Evolutionary conservation across 2,888 invertebrate genomes (phyloP), one percentile per base, ranked within the genome.

Genomic region (Scaptomyza tumidula): DNA sequence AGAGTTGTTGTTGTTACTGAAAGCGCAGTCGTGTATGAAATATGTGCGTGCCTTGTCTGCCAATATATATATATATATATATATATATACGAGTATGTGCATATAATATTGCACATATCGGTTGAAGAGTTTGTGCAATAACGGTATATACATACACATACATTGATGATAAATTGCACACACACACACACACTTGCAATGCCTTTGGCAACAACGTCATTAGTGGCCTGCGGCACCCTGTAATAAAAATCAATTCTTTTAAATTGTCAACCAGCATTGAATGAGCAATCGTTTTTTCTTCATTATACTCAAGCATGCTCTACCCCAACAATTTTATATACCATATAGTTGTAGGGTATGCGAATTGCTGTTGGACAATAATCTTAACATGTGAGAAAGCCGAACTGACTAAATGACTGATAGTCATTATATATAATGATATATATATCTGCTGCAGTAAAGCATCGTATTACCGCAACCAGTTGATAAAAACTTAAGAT

Each of bases 231-330:
- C 24, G 57, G 37, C 54, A 45, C 67, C 53, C 59, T 64, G 83
- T 54, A 73, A 82, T 75, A 80, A 82, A 79, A 80, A 80, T 79
- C 80, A 82, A 82, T 82, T 80, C 64, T 82, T 82, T 82, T 79
- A 83, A 80, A 82, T 75, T 82, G 75, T 70, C 79, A 75, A 65
- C 67, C 70, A 62, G 6, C 39, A 39, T 6, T 14, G 13, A 53
- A 63, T n/a, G 74, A 48, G 16, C 35, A 55, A 33, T 19, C 31
- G 46, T 78, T 61, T 39, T 14, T 7, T 7, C 2, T 55, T 39
- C 41, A 55, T 43, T 39, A 43, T 59, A 55, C 48, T 43, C 19
- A 27, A 39, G 29, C 27, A 10, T 24, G 19, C 24, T 48, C n/a
- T 37, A 41, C 49, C 44, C 53, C 57, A 63, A 62, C 55, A 44